Base-by-base conservation (phyloP, 2,888 invertebrate species). In the Ophion obscuratus region DNA sequence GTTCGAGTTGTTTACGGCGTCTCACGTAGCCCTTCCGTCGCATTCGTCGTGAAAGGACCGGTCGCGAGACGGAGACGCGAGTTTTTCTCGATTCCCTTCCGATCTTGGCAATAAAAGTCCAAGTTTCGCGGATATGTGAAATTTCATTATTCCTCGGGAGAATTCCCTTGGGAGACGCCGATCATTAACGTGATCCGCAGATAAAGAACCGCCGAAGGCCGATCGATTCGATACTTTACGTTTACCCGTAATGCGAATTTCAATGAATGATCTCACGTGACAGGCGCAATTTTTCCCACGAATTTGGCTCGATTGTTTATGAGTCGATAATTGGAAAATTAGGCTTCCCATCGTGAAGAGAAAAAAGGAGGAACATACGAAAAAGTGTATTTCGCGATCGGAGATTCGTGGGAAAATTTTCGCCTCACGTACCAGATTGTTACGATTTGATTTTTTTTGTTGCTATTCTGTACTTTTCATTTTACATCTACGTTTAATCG, bases 81-180 rank as follows among this genome's bases (percentile, higher is more conserved):
- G 61, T 81, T 75, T 75, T 81, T 70, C 57, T 66, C 59, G 53
- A 53, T 75, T 24, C 31, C 24, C 57, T 47, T 75, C n/a, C 17
- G 20, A n/a, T 40, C 59, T 27, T 17, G 10, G 40, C 31, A 24
- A 62, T 59, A 75, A 75, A 44, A 40, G 17, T 11, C 31, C 20
- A 5, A 2, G 57, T 81, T 68, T 47, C 24, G 68, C 9, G 36
- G 47, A 81, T 67, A 74, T 61, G 44, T 57, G n/a, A 40, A 14
- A 76, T n/a, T 31, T 74, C 47, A 70, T 74, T 44, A 66, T 76
- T 76, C 20, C 66, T 66, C 14, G 20, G 5, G 31, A 31, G 20
- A 66, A 17, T 76, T 44, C 59, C 66, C 53, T n/a, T 14, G 53
- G 53, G 47, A 76, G 47, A 17, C 14, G 14, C 17, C 53, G 20